Base-by-base conservation (phyloP, 2,797 vertebrate genomes). In the Monodelphis domestica region DNA sequence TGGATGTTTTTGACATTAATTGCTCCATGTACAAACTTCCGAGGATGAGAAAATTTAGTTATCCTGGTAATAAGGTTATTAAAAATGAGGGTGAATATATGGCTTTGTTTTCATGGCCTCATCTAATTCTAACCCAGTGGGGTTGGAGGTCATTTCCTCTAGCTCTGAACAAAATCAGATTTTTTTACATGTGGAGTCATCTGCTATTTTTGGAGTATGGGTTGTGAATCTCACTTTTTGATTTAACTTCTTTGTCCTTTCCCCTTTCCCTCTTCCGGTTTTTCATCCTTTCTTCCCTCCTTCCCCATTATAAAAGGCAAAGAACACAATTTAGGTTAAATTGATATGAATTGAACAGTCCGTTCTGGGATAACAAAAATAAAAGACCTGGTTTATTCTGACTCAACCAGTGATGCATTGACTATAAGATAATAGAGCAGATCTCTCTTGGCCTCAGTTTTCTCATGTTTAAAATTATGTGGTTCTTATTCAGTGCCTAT, bases 111-210 rank as follows among this genome's bases (percentile, higher is more conserved):
- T 63, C 54, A 45, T 89, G 87, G 51, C 54, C 54, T 94, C 88
- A 54, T 92, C 59, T 15, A 89, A 95, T 94, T 54, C 88, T 12
- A 78, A 54, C 70, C 33, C 1, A 12, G 87, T 90, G 51, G 70
- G 29, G 52, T 57, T 90, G 38, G 54, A 88, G 87, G 94, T 91
- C 51, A 87, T 89, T 94, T 91, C 57, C 90, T 54, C 63, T 87
- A 38, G 24, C 12, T 56, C 54, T 57, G 3, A 53, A 54, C 52
- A 30, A 54, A 94, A 92, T 92, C n/a, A 94, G 92, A 59, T 93
- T n/a, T 17, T 88, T 56, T 91, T 89, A 89, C 87, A 45, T 9
- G 84, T n/a, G 63, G 38, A 92, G 17, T 94, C 88, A 92, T 17
- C 3, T 0, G 30, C 70, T 94, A 59, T 54, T 93, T 93, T 95